Percentiles rank a stretch among this genome's conserved stretches.
Evolutionary conservation across 2,888 invertebrate species (phyloP).

Genomic region (Eremobia ochroleuca): DNA sequence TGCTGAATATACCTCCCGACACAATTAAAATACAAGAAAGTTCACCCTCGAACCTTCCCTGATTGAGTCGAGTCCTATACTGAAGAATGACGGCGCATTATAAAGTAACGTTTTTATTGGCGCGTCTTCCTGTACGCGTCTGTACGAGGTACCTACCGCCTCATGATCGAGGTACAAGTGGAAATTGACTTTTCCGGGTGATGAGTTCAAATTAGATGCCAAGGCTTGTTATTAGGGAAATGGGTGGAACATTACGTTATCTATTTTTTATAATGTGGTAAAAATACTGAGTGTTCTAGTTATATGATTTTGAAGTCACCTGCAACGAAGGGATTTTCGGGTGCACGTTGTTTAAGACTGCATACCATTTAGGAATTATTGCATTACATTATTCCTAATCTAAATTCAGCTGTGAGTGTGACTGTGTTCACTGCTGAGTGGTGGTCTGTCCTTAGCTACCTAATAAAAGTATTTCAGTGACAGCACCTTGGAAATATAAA

Average conservation of each 20-base stretch:
- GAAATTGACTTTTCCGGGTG: constrained; percentile 59
- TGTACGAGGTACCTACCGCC: constrained; percentile 22
- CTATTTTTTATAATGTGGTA: constrained; percentile 11
- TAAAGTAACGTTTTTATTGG: constrained; percentile 64
- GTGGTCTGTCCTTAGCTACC: not conserved
- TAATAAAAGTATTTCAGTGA: constrained; percentile 19
- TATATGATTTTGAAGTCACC: not conserved
- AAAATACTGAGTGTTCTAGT: not conserved
- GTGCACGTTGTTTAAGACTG: not conserved
- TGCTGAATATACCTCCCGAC: not conserved
- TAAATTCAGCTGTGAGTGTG: not conserved
- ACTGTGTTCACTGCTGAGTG: not conserved
- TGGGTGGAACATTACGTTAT: constrained; percentile 16
- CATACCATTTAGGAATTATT: not conserved
- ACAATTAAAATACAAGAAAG: constrained; percentile 41
- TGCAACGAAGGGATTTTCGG: not conserved
- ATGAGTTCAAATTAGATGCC: constrained; percentile 54
- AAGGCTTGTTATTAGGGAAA: constrained; percentile 37
- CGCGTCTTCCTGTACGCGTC: constrained; percentile 33
- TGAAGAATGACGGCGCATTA: constrained; percentile 58
- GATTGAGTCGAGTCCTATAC: constrained; percentile 65
- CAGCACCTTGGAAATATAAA: constrained; percentile 29
- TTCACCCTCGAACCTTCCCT: constrained; percentile 29
- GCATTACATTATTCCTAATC: not conserved
- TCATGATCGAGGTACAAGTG: constrained; percentile 53